phyloP scores from a whole-genome alignment of 1,140 invertebrate genomes.

The Pteromalus puparum region DNA sequence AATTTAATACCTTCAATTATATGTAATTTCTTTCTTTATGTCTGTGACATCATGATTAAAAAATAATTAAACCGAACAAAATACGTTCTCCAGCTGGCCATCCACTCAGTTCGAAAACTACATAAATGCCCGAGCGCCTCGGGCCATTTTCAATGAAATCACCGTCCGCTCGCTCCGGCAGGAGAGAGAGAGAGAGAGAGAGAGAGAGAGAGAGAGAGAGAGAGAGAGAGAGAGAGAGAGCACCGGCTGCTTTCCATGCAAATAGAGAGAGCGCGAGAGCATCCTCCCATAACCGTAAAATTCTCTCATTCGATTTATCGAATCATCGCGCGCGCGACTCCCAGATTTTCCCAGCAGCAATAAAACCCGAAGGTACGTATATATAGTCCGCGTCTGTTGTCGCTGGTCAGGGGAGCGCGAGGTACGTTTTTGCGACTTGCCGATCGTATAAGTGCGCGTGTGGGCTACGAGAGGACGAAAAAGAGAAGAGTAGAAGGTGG shows the following conservation, averaged over 20 bases:
- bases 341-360: conserved; percentile 25
- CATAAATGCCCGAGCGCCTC: not conserved
- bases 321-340: conserved; percentile 6
- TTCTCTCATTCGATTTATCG: conserved; percentile 32
- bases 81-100: not conserved
- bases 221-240: not conserved
- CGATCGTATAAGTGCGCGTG: not conserved
- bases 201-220: not conserved
- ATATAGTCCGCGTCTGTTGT: conserved; percentile 4
- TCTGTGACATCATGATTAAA: not conserved
- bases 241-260: conserved; percentile 1
- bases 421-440: not conserved
- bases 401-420: not conserved
- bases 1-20: too few species aligned
- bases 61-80: not conserved
- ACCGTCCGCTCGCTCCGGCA: too few species aligned
- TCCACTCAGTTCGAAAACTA: conserved; percentile 8
- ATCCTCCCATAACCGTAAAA: conserved; percentile 28
- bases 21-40: not conserved
- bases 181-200: not conserved
- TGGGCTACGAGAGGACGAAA: not conserved
- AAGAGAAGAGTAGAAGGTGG: not conserved
- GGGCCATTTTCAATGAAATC: conserved; percentile 15
- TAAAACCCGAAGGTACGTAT: conserved; percentile 6
- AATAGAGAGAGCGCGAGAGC: conserved; percentile 1